These are phyloP conservation scores for Nomada goodeniana DNA, from an alignment of 2,888 invertebrate species.

Conservation along the genomic window DNA sequence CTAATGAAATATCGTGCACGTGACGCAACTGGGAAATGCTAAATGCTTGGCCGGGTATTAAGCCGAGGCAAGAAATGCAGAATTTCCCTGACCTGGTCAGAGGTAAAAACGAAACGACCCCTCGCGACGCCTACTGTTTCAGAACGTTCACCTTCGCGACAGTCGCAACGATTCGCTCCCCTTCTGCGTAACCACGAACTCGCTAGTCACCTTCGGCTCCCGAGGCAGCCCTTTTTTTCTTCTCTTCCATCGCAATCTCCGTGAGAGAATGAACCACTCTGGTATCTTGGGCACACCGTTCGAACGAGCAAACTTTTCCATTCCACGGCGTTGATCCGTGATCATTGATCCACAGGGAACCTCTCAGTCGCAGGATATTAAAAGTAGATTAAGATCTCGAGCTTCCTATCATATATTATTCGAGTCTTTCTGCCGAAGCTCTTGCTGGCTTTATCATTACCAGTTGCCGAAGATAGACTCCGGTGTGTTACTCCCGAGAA, in stretches of 20 bases:
- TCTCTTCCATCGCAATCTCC: slow-evolving; percentile 64
- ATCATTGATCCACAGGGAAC: slow-evolving; percentile 42
- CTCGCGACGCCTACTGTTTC: slow-evolving; percentile 31
- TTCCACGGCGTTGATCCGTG: slow-evolving; percentile 59
- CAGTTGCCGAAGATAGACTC: slow-evolving; percentile 33
- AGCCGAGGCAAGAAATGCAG: slow-evolving; percentile 5
- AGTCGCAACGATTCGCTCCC: slow-evolving; percentile 16
- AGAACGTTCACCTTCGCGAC: slow-evolving; percentile 24
- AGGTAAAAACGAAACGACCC: neutral
- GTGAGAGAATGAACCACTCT: slow-evolving; percentile 72
- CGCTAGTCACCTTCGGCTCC: slow-evolving; percentile 29
- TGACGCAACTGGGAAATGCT: neutral
- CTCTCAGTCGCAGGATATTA: slow-evolving; percentile 76
- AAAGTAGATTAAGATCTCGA: slow-evolving; percentile 74
- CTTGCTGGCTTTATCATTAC: slow-evolving; percentile 31
- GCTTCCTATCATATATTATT: slow-evolving; percentile 50
- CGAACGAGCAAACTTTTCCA: slow-evolving; percentile 56
- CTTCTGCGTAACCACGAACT: slow-evolving; percentile 7
- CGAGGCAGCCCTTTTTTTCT: slow-evolving; percentile 20
- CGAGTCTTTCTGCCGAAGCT: slow-evolving; percentile 7
- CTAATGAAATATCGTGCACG: neutral
- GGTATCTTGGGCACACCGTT: slow-evolving; percentile 43
- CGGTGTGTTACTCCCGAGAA: neutral
- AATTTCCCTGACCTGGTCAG: slow-evolving; percentile 21
- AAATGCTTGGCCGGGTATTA: neutral